Base-by-base conservation (phyloP, 2,888 invertebrate genomes). In the Epirrita christyi region DNA sequence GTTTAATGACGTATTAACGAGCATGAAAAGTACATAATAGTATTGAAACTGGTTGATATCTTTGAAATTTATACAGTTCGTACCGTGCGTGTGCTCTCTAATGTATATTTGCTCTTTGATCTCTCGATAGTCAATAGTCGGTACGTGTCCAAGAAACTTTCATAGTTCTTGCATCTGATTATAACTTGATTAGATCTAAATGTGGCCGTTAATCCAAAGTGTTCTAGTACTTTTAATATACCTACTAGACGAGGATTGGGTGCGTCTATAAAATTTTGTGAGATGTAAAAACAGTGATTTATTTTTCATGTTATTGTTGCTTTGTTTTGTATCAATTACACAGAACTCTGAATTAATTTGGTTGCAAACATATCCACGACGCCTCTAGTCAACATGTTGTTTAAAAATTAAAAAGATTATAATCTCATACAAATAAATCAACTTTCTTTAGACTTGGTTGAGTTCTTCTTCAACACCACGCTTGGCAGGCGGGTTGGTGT, bases 111-210 rank as follows among this genome's bases (percentile, higher is more conserved):
- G n/a, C 13, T 36, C 44, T 44, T 41, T 52, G 44, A 47, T 34
- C 52, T 44, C 45, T 55, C 40, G 66, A 67, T 61, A 69, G 67
- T 70, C 49, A 64, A 67, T 67, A 69, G 61, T 58, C 63, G 51
- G 44, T 51, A 42, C 34, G 50, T 72, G 85, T 81, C 84, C 81
- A 83, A 83, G 67, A 78, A 82, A 80, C 82, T 63, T 66, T 70
- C 55, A 66, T 68, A 63, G 55, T 45, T 66, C 73, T 55, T 71
- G 80, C 80, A 83, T 83, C 76, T 78, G 65, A 81, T 81, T 81
- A 76, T 62, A 71, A 72, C 67, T 68, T 73, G 73, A 77, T 80
- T 72, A 72, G 65, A 66, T 70, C 60, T 70, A 70, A n/a, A 70
- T 68, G 44, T 67, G 63, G 66, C 63, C 65, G 67, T 67, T 66